Conservation (phyloP, 2,113 vertebrate genomes). For the Fulica atra region DNA sequence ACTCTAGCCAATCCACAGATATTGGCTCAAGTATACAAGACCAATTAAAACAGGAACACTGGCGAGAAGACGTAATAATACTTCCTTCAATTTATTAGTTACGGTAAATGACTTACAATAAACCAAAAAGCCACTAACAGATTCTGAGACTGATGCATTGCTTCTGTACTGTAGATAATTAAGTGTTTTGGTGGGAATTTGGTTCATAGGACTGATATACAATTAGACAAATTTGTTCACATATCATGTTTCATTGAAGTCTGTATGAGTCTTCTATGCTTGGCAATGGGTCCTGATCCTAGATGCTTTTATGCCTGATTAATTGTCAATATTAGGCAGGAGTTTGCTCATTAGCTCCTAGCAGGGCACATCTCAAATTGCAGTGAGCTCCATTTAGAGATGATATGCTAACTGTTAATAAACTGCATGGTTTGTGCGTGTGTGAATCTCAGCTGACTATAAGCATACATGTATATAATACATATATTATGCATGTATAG, state of each 20-base stretch:
- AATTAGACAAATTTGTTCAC: slow-evolving; percentile 80
- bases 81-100: slow-evolving; percentile 77
- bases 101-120: slow-evolving; percentile 71
- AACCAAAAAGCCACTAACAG: slow-evolving; percentile 66
- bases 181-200: slow-evolving; percentile 80
- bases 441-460: neutral
- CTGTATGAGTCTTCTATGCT: slow-evolving; percentile 64
- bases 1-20: slow-evolving; percentile 62
- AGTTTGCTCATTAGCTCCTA: slow-evolving; percentile 80
- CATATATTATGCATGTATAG: neutral
- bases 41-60: slow-evolving; percentile 78
- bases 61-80: slow-evolving; percentile 74
- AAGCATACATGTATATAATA: neutral
- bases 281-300: slow-evolving; percentile 76
- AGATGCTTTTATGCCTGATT: slow-evolving; percentile 82
- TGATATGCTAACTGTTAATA: slow-evolving; percentile 76
- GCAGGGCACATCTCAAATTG: slow-evolving; percentile 73
- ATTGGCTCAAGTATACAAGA: slow-evolving; percentile 69
- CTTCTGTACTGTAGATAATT: slow-evolving; percentile 75
- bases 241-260: slow-evolving; percentile 77
- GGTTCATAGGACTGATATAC: slow-evolving; percentile 73
- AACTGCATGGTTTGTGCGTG: slow-evolving; percentile 24
- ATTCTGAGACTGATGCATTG: slow-evolving; percentile 63
- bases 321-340: slow-evolving; percentile 80
- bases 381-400: slow-evolving; percentile 72